Evolutionary conservation across 1,140 invertebrate species (phyloP).

Genomic region (Sycobia sp.): DNA sequence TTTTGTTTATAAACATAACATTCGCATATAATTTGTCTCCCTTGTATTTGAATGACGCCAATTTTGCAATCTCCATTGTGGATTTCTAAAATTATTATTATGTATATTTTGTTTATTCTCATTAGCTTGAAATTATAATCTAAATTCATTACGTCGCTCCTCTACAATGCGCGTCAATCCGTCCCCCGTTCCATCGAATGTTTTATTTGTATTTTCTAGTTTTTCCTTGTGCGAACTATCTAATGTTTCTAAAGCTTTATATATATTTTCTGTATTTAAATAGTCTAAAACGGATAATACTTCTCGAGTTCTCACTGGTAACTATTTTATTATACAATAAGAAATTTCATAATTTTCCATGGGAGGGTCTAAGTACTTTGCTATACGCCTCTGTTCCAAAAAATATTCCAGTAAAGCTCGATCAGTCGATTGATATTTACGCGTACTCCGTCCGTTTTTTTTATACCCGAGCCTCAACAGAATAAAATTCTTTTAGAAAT

Average conservation of each 20-base stretch:
- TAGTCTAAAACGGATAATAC: not conserved
- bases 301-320: not conserved
- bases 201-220: not conserved
- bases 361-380: not conserved
- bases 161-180: too few species aligned
- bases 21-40: too few species aligned
- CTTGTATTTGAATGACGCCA: too few species aligned
- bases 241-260: not conserved
- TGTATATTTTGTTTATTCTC: too few species aligned
- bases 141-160: too few species aligned
- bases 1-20: too few species aligned
- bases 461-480: not conserved
- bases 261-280: not conserved
- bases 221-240: not conserved
- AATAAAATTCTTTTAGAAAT: slow-evolving; percentile 1
- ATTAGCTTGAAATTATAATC: too few species aligned
- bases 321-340: not conserved
- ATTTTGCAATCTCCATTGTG: too few species aligned
- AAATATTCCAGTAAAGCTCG: not conserved
- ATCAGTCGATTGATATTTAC: not conserved
- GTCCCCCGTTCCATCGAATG: too few species aligned
- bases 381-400: not conserved
- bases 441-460: not conserved
- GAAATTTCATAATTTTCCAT: not conserved
- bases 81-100: too few species aligned